A percentile compares a stretch with the other conserved stretches of the same genome.
phyloP scores from a whole-genome alignment of 2,797 vertebrate genomes.

The Syngnathus rostellatus region DNA sequence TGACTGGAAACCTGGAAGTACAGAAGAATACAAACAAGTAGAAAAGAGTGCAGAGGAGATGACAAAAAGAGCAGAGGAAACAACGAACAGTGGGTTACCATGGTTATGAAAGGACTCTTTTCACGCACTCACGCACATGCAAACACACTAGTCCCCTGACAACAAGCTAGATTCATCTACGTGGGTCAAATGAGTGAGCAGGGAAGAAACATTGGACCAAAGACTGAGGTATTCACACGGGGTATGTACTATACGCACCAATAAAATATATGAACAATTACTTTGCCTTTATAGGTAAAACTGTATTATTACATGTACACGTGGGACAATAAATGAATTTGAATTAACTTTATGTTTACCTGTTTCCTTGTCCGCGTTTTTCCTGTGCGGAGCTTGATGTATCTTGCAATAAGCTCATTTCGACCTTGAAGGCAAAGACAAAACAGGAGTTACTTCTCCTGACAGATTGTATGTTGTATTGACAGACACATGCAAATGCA shows the following conservation, averaged over 20 bases:
- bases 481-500: slow-evolving; percentile 4
- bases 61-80: slow-evolving; percentile 30
- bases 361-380: slow-evolving; percentile 98
- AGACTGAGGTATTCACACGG: slow-evolving; percentile 6
- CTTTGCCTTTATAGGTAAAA: not conserved
- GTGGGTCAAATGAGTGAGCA: slow-evolving; percentile 43
- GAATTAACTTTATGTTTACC: slow-evolving; percentile 59
- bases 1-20: slow-evolving; percentile 96
- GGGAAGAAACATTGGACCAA: slow-evolving; percentile 28
- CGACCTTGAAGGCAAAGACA: slow-evolving; percentile 75
- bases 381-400: slow-evolving; percentile 96
- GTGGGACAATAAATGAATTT: slow-evolving; percentile 10
- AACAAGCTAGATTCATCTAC: slow-evolving; percentile 52
- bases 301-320: not conserved
- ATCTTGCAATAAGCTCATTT: slow-evolving; percentile 97
- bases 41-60: not conserved
- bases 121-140: slow-evolving; percentile 18
- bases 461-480: not conserved
- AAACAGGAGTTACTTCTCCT: slow-evolving; percentile 9
- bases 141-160: slow-evolving; percentile 36
- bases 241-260: not conserved
- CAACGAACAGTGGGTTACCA: slow-evolving; percentile 91
- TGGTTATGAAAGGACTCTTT: slow-evolving; percentile 88
- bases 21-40: not conserved
- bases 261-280: not conserved